phyloP scores from a whole-genome alignment of 1,140 invertebrate species.

The Chelonus insularis region DNA sequence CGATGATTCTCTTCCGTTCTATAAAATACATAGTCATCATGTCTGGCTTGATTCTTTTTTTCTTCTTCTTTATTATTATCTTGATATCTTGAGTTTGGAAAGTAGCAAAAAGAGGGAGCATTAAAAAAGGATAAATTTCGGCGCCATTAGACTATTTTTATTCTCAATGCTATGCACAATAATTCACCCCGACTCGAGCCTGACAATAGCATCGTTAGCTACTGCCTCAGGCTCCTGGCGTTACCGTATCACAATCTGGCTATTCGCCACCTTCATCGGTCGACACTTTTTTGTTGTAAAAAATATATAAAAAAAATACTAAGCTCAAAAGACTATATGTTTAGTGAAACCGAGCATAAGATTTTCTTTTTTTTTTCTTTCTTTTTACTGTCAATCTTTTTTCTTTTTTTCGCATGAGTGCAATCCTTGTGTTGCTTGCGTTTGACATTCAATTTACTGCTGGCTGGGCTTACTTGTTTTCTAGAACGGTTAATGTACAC shows the following conservation, averaged over 20 bases:
- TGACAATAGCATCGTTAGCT: slow-evolving; percentile 59
- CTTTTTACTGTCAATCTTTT: slow-evolving; percentile 4
- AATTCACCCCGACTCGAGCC: slow-evolving; percentile 34
- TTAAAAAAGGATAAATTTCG: slow-evolving; percentile 4
- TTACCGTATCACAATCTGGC: neutral
- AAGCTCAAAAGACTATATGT: neutral
- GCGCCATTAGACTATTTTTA: slow-evolving; percentile 9
- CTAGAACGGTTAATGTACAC: slow-evolving; percentile 24
- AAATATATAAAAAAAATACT: slow-evolving; percentile 3
- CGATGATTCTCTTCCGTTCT: neutral
- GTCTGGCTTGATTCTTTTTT: too few relatives aligned
- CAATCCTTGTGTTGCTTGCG: slow-evolving; percentile 17
- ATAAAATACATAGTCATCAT: too few relatives aligned
- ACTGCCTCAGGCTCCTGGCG: slow-evolving; percentile 44
- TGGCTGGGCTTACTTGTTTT: slow-evolving; percentile 17
- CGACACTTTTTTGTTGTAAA: neutral
- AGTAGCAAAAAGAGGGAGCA: slow-evolving; percentile 11
- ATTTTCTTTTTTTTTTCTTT: neutral
- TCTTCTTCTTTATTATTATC: too few relatives aligned
- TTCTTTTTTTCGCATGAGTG: neutral
- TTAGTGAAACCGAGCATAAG: neutral
- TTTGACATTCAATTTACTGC: slow-evolving; percentile 31
- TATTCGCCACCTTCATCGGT: slow-evolving; percentile 21
- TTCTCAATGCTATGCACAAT: slow-evolving; percentile 50
- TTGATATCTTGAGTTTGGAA: neutral